A percentile compares a stretch with the other conserved stretches of the same genome.
phyloP scores from a whole-genome alignment of 2,888 invertebrate species.

The Malachius bipustulatus region DNA sequence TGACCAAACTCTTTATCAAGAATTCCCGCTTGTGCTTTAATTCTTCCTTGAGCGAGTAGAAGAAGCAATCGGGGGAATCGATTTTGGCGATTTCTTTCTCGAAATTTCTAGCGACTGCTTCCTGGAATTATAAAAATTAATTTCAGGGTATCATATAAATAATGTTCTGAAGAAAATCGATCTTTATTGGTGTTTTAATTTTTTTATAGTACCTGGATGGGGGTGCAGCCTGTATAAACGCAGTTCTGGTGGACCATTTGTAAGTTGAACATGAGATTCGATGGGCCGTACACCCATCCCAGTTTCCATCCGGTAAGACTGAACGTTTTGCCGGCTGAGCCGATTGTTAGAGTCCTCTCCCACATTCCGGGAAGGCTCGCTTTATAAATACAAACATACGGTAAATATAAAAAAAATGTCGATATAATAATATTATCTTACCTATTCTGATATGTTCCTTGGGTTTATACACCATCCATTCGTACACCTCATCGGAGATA shows the following conservation, averaged over 20 bases:
- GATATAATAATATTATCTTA: constrained; percentile 30
- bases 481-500: constrained; percentile 95
- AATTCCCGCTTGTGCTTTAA: constrained; percentile 67
- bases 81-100: constrained; percentile 68
- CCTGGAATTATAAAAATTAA: constrained; percentile 51
- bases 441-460: constrained; percentile 83
- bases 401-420: no score
- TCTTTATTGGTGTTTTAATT: no score
- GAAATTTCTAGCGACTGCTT: constrained; percentile 82
- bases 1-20: constrained; percentile 58
- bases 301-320: constrained; percentile 96
- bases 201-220: constrained; percentile 55
- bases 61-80: constrained; percentile 69
- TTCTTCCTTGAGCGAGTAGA: constrained; percentile 61
- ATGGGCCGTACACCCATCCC: constrained; percentile 94
- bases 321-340: constrained; percentile 96
- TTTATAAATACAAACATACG: constrained; percentile 28
- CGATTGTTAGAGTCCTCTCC: constrained; percentile 92
- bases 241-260: constrained; percentile 90
- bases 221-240: constrained; percentile 83
- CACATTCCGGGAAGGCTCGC: constrained; percentile 94
- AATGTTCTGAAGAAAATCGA: constrained; percentile 3
- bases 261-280: constrained; percentile 63
- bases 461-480: constrained; percentile 87
- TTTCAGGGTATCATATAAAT: no score